phyloP scores from a whole-genome alignment of 2,797 vertebrate genomes.

The Spinus olivaceus region DNA sequence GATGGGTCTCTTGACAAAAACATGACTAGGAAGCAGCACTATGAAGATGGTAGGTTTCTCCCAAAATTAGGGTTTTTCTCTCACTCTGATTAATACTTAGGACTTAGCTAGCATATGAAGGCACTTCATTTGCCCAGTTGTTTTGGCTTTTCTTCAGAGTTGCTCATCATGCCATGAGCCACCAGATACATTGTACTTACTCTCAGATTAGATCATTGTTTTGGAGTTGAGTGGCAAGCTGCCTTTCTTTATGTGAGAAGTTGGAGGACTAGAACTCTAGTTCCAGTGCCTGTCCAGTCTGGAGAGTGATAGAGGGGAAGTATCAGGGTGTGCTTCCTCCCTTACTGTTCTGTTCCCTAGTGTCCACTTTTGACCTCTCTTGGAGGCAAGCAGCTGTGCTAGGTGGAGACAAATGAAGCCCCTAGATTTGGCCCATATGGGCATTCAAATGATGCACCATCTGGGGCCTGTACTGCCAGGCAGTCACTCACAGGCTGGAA shows the following conservation, averaged over 20 bases:
- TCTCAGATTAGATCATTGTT: background rate
- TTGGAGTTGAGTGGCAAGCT: background rate
- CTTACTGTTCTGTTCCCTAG: background rate
- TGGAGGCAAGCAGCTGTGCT: background rate
- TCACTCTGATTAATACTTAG: background rate
- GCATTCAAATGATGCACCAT: background rate
- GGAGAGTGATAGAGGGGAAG: background rate
- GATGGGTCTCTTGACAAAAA: conserved; percentile 94
- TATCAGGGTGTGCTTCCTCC: background rate
- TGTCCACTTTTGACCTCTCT: background rate
- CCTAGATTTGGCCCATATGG: background rate
- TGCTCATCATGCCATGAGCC: background rate
- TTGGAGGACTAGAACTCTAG: background rate
- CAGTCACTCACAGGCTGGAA: background rate
- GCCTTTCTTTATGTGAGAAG: background rate
- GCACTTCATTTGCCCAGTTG: background rate
- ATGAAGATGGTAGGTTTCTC: conserved; percentile 83
- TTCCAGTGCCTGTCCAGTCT: background rate
- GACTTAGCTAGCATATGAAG: background rate
- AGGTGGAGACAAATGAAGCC: background rate
- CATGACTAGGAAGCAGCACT: conserved; percentile 85
- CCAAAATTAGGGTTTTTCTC: background rate
- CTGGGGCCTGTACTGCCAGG: background rate
- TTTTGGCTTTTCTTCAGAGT: background rate
- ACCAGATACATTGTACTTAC: background rate